Percentiles rank a stretch among this genome's conserved stretches.
phyloP scores from a whole-genome alignment of 2,797 vertebrate genomes.

The Aplochiton taeniatus region DNA sequence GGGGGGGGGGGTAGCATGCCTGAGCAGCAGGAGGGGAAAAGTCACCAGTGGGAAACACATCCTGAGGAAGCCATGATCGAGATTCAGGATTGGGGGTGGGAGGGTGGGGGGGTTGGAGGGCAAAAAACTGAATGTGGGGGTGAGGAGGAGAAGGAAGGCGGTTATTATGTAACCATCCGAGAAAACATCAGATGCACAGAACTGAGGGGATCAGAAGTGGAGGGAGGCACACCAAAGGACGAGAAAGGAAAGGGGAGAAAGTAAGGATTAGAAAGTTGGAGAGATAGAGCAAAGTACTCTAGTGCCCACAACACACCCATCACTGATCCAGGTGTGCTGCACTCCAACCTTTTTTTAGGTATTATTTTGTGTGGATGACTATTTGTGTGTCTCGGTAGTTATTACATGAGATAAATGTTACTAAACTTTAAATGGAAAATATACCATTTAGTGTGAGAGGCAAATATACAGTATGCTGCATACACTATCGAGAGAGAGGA shows the following conservation, averaged over 20 bases:
- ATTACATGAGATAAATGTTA: too few relatives aligned
- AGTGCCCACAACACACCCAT: too few relatives aligned
- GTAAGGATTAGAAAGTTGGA: neutral
- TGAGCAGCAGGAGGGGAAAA: slow-evolving; percentile 16
- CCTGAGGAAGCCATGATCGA: slow-evolving; percentile 53
- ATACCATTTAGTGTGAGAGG: too few relatives aligned
- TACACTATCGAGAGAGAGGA: slow-evolving; percentile 40
- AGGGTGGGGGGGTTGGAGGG: slow-evolving; percentile 52
- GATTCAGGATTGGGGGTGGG: neutral
- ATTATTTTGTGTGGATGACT: too few relatives aligned
- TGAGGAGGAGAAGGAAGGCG: slow-evolving; percentile 17
- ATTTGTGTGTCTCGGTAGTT: too few relatives aligned
- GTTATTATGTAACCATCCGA: slow-evolving; percentile 83
- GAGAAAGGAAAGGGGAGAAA: neutral
- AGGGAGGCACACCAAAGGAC: neutral
- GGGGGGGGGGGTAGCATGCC: slow-evolving; percentile 1
- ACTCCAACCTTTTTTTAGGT: too few relatives aligned
- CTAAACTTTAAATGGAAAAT: too few relatives aligned
- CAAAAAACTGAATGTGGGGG: slow-evolving; percentile 21
- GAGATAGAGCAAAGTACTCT: neutral
- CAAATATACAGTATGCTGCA: neutral
- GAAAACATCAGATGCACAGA: slow-evolving; percentile 72
- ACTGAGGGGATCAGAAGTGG: slow-evolving; percentile 26
- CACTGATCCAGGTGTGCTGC: too few relatives aligned
- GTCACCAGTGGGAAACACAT: slow-evolving; percentile 28